Evolutionary conservation across 2,888 invertebrate genomes (phyloP), one percentile per base, ranked within the genome.

Genomic region (Athalia circularis): DNA sequence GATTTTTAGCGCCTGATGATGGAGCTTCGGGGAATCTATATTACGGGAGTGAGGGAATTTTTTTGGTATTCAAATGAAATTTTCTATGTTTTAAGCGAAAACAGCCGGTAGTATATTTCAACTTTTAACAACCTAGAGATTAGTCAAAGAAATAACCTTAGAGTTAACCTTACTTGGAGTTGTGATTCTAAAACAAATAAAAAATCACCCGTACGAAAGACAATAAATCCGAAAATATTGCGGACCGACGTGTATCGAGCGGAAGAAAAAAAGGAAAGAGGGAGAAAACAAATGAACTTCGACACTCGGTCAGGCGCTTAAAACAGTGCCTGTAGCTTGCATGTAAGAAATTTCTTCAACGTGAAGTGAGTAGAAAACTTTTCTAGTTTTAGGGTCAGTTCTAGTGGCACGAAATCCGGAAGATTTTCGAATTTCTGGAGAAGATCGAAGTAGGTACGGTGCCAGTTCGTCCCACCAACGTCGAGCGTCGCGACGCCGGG

Each of bases 401-500:
- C 84, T 84, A 6, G 84, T 82, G 5, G 84, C 80, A 5, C 82
- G 85, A 82, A 86, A 87, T 54, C 83, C 83, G 57, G 77, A 13
- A 7, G 82, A 70, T 52, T 79, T 75, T 3, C 54, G 9, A 5
- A 75, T 50, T 50, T 52, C 5, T 5, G 81, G 65, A 54, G 79
- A 81, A 7, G 85, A 80, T 61, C 82, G 81, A 43, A 84, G 29
- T 47, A 87, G 80, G 77, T 81, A 84, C 54, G 80, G 76, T 3
- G 85, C 83, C 0, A 85, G 83, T 47, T 87, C 86, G 43, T 83
- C 84, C 87, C 89, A 87, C 85, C 87, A 86, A 11, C 84, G 84
- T 45, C 86, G 84, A 0, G 81, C 84, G 78, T 87, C 87, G 5
- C 78, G 81, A 48, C 85, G 84, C 6, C 80, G 82, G 2, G 84